Base-by-base conservation (phyloP, 1,140 invertebrate species). In the Protaetia brevitarsis region DNA sequence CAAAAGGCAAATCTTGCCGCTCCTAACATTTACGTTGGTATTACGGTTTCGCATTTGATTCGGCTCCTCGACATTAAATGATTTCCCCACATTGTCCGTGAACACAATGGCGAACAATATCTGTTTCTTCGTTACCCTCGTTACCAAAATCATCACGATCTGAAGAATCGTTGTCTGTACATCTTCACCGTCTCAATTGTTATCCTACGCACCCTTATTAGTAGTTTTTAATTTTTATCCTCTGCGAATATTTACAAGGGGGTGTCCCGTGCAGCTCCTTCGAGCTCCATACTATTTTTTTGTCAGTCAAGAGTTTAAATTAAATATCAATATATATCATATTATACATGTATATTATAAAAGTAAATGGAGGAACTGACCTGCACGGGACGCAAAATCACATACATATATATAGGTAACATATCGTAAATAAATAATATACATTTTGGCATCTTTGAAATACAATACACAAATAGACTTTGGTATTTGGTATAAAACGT, bases 391-490 rank as follows among this genome's bases (percentile, higher is more conserved):
- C 70, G 64, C 41, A 69, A 74, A 71, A 78, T 78, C 78, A 79
- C 79, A 79, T 77, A 77, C 74, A 79, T 80, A 78, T 31, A 59
- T 59, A 59, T 79, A 79, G 74, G 73, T 80, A 80, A 80, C 79
- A 77, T 78, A 82, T 81, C 77, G 80, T 81, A 82, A 82, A 83
- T 82, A 83, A 76, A 78, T 83, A 82, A 79, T 83, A 81, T 77
- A 77, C 76, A 76, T 71, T 71, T 85, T 85, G 83, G 83, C 83
- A 84, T 84, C 83, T 83, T 82, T 80, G 82, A 84, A 84, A 84
- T 78, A 77, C 73, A 75, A 29, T 83, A 83, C 82, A 84, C 82
- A 84, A 84, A 84, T 84, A 84, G 82, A 84, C 82, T 85, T 85
- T 85, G 83, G 83, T 84, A 83, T 82, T 69, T 76, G 76, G 78